These are phyloP conservation scores for Metopolophium dirhodum DNA, from an alignment of 1,140 invertebrate species.

Conservation along the genomic window DNA sequence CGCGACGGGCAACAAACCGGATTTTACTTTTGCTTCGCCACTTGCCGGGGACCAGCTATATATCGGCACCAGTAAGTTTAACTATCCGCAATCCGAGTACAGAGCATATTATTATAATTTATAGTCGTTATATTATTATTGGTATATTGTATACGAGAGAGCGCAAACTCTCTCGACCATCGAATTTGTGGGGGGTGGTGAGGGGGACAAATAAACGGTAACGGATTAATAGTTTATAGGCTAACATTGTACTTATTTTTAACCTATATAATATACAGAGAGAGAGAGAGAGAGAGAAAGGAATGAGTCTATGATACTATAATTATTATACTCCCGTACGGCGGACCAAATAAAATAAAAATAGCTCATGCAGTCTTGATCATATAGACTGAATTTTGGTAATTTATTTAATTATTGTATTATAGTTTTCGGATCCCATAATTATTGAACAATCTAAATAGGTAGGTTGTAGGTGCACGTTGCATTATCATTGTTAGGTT, in stretches of 20 bases:
- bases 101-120: not conserved
- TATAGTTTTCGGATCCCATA: not conserved
- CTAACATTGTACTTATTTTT: not conserved
- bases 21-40: not conserved
- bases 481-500: not conserved
- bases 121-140: conserved; percentile 13
- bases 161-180: not conserved
- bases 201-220: not conserved
- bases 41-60: not conserved
- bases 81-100: not conserved
- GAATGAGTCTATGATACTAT: not conserved
- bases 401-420: not conserved
- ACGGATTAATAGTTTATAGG: not conserved
- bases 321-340: not conserved
- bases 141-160: not conserved
- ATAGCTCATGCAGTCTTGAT: not conserved
- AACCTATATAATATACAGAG: not conserved
- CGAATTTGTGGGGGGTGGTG: not conserved
- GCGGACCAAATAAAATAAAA: not conserved
- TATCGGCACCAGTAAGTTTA: not conserved
- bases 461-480: not conserved
- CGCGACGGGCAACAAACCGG: not conserved
- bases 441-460: conserved; percentile 12
- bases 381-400: not conserved
- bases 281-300: not conserved